Evolutionary conservation across 2,888 invertebrate species (phyloP).

Genomic region (Cantharis rustica): DNA sequence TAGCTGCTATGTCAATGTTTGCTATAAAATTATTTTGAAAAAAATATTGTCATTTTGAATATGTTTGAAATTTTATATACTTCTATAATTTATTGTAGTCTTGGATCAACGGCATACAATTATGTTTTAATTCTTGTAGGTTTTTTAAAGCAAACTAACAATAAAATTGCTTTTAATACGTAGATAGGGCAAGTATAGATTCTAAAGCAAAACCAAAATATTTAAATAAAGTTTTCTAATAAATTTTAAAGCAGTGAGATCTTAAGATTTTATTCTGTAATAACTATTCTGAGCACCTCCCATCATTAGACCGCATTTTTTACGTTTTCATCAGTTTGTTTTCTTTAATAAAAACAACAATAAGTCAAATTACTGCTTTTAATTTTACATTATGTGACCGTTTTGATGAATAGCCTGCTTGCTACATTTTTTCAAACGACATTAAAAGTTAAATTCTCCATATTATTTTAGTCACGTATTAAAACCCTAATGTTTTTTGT

Average conservation of each 20-base stretch:
- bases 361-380: background rate
- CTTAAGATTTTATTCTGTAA: background rate
- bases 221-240: background rate
- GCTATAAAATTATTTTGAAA: no score
- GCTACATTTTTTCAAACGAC: background rate
- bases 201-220: no score
- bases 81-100: no score
- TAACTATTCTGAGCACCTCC: background rate
- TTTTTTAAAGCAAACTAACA: no score
- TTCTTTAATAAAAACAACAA: background rate
- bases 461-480: background rate
- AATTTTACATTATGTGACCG: background rate
- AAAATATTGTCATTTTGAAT: no score
- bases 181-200: no score
- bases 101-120: no score
- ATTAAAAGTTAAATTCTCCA: background rate
- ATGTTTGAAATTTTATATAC: no score
- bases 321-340: background rate
- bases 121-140: no score
- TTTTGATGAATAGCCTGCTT: background rate
- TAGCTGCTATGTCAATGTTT: no score
- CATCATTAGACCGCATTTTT: background rate
- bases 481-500: background rate
- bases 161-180: no score
- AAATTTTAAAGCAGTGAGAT: background rate